These are phyloP conservation scores for Mesocentrotus franciscanus DNA, from an alignment of 53 echinoderm and acorn worm genomes.

Conservation along the genomic window DNA sequence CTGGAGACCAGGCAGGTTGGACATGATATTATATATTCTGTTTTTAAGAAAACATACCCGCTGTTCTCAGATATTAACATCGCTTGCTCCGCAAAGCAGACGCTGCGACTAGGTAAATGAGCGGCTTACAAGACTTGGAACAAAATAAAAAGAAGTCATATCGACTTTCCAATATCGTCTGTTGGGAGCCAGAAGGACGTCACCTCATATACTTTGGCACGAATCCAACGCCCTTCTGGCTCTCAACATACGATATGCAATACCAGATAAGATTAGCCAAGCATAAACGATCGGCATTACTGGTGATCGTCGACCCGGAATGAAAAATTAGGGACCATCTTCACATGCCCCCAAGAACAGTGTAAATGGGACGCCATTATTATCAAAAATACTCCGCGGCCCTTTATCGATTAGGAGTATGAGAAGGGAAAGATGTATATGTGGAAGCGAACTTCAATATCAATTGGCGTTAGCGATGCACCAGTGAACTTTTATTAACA, in stretches of 20 bases:
- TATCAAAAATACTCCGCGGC: conserved; percentile 44
- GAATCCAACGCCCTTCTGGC: no score
- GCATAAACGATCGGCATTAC: conserved; percentile 52
- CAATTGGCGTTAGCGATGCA: conserved; percentile 51
- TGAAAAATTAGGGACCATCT: conserved; percentile 48
- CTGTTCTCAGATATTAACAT: conserved; percentile 28
- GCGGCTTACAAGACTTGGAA: neutral
- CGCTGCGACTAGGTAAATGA: conserved; percentile 3
- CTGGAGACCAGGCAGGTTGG: neutral
- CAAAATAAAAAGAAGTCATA: conserved; percentile 27
- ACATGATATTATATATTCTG: neutral
- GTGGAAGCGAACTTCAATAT: conserved; percentile 23
- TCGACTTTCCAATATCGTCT: neutral
- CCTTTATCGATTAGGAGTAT: conserved; percentile 26
- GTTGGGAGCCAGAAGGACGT: no score
- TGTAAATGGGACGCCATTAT: conserved; percentile 49
- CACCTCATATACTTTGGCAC: no score
- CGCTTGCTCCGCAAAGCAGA: neutral
- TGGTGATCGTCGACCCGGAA: conserved; percentile 12
- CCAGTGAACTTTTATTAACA: conserved; percentile 28
- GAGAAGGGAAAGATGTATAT: neutral
- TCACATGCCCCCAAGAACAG: neutral
- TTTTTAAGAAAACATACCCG: conserved; percentile 18
- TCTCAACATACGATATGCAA: neutral
- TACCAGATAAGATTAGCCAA: conserved; percentile 46